Base-by-base conservation (phyloP, 2,888 invertebrate species). In the Galerucella pusilla region DNA sequence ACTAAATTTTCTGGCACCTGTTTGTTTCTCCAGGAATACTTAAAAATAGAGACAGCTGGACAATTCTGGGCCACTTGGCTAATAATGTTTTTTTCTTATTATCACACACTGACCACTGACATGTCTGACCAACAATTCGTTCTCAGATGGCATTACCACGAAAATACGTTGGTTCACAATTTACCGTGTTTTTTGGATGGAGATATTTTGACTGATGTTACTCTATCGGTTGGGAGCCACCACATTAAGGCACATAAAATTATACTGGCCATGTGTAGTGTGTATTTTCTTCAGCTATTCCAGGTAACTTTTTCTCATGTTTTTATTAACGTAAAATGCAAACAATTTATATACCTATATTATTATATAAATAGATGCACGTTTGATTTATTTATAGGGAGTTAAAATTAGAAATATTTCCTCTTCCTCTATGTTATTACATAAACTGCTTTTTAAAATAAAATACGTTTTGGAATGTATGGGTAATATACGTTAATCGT, bases 211-310 rank as follows among this genome's bases (percentile, higher is more conserved):
- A 94, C 96, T 72, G 96, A 96, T 87, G 95, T 96, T 67, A 96
- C 96, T 12, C 89, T 97, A 65, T 95, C 95, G 79, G 96, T 96
- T 6, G 95, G 94, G 81, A 94, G 95, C 28, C 92, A 94, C 77
- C 93, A 93, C n/a, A 89, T 97, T 80, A 93, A 93, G 83, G 97
- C 96, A 1, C 97, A 97, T 88, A 92, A 93, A 83, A 92, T 97
- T 69, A 94, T 97, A 68, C 89, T 97, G 73, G 96, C 96, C 42
- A 95, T 96, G 78, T 96, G 97, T 88, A 96, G 96, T 88, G 93
- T 94, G 81, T 97, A 97, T 89, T 97, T 97, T 87, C 93, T 95
- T 83, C 95, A 96, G 84, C 89, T 96, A 78, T 96, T 96, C 89
- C 94, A 94, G 92, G 94, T 94, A 87, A 81, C 81, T 46, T 68